These are phyloP conservation scores for Caenorhabditis sp. DNA, from an alignment of 2,888 invertebrate species.

Conservation along the genomic window DNA sequence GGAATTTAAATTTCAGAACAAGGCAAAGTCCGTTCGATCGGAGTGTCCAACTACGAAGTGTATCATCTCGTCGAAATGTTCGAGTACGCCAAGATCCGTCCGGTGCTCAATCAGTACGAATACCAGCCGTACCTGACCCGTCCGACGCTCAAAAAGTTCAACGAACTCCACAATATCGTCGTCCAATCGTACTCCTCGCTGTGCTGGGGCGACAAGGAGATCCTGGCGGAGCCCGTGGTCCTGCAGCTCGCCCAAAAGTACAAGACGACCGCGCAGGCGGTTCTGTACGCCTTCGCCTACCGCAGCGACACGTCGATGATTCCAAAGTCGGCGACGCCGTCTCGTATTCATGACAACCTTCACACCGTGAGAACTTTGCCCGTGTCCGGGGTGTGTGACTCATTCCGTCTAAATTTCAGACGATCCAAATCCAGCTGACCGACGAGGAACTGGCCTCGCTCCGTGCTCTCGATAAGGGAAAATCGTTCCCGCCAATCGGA, in stretches of 20 bases:
- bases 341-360: conserved; percentile 65
- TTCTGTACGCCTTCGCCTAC: conserved; percentile 67
- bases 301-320: conserved; percentile 62
- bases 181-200: conserved; percentile 81
- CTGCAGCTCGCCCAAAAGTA: conserved; percentile 83
- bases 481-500: conserved; percentile 59
- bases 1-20: conserved; percentile 49
- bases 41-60: conserved; percentile 87
- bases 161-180: conserved; percentile 78
- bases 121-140: conserved; percentile 80
- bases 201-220: conserved; percentile 76
- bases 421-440: conserved; percentile 47
- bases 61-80: conserved; percentile 84
- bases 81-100: conserved; percentile 66
- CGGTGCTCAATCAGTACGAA: conserved; percentile 79
- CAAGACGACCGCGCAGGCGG: conserved; percentile 72
- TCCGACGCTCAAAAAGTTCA: conserved; percentile 69
- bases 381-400: too few species aligned
- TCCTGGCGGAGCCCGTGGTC: conserved; percentile 83
- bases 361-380: conserved; percentile 50
- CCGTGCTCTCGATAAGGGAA: conserved; percentile 52
- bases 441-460: conserved; percentile 51
- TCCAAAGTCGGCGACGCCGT: conserved; percentile 66
- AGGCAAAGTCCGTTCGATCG: conserved; percentile 84
- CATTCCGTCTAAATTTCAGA: conserved; percentile 18